These are phyloP conservation scores for Lucinisca nassula DNA, from an alignment of 2,888 invertebrate species.

Conservation along the genomic window DNA sequence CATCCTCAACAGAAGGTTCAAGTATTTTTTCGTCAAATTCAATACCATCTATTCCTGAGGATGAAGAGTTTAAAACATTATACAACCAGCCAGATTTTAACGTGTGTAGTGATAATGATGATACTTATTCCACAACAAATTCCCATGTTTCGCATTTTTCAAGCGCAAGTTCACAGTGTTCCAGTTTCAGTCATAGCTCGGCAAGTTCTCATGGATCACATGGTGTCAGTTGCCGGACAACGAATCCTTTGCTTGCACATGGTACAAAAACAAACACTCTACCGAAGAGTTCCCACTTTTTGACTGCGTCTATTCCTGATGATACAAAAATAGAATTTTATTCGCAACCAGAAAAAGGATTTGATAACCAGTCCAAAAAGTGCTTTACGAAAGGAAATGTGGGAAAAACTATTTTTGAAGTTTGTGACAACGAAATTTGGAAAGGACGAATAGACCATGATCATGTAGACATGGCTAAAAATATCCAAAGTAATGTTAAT, in stretches of 20 bases:
- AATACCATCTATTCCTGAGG: slow-evolving; percentile 75
- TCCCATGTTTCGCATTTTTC: slow-evolving; percentile 60
- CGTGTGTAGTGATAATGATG: slow-evolving; percentile 69
- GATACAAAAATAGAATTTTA: slow-evolving; percentile 66
- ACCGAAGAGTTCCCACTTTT: slow-evolving; percentile 55
- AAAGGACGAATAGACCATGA: slow-evolving; percentile 57
- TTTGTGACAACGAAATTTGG: slow-evolving; percentile 73
- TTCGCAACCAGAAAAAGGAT: slow-evolving; percentile 34
- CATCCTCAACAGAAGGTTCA: slow-evolving; percentile 75
- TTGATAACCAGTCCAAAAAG: not conserved
- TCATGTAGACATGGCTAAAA: slow-evolving; percentile 18
- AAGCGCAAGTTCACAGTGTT: slow-evolving; percentile 50
- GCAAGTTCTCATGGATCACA: slow-evolving; percentile 44
- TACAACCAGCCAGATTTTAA: slow-evolving; percentile 55
- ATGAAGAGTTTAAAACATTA: slow-evolving; percentile 57
- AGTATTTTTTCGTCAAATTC: slow-evolving; percentile 73
- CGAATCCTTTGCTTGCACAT: not conserved
- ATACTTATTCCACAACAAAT: slow-evolving; percentile 59
- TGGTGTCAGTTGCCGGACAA: not conserved
- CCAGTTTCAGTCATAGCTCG: slow-evolving; percentile 53
- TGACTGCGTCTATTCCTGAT: slow-evolving; percentile 70
- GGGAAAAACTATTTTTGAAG: slow-evolving; percentile 68
- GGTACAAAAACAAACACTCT: slow-evolving; percentile 44
- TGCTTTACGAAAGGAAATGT: slow-evolving; percentile 32
- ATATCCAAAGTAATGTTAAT: slow-evolving; percentile 21